phyloP scores from a whole-genome alignment of 2,797 vertebrate genomes.

The Masticophis lateralis region DNA sequence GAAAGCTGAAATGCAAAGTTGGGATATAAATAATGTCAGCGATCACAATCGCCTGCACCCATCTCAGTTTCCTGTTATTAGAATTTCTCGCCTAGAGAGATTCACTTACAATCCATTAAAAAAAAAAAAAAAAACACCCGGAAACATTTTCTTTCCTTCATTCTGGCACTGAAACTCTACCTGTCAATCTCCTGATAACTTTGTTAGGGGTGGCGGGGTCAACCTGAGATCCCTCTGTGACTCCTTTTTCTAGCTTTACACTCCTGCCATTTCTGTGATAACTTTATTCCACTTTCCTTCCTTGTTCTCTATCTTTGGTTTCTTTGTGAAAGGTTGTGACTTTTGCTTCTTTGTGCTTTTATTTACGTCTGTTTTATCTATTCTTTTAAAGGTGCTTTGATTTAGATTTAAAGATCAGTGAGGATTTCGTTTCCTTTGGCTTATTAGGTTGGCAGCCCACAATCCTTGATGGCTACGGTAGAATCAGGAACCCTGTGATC shows the following conservation, averaged over 20 bases:
- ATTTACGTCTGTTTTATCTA: not conserved
- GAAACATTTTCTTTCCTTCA: not conserved
- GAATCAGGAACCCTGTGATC: not conserved
- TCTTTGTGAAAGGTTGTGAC: not conserved
- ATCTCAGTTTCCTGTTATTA: not conserved
- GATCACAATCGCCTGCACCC: not conserved
- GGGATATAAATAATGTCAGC: not conserved
- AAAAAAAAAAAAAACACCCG: too few species aligned
- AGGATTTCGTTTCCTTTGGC: not conserved
- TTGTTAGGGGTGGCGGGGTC: not conserved
- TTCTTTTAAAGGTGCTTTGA: not conserved
- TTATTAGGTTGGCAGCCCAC: not conserved
- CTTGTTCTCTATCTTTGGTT: not conserved
- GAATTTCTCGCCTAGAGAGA: not conserved
- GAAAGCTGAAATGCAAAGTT: not conserved
- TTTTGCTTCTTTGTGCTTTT: not conserved
- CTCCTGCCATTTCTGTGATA: not conserved
- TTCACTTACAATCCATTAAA: not conserved
- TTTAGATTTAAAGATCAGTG: not conserved
- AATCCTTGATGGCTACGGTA: not conserved
- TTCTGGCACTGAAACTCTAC: not conserved
- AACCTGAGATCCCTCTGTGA: not conserved
- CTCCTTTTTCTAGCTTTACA: not conserved
- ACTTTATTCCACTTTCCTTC: not conserved
- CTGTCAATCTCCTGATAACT: not conserved